Evolutionary conservation across 2,797 vertebrate species (phyloP).

Genomic region (Bufotes viridis): DNA sequence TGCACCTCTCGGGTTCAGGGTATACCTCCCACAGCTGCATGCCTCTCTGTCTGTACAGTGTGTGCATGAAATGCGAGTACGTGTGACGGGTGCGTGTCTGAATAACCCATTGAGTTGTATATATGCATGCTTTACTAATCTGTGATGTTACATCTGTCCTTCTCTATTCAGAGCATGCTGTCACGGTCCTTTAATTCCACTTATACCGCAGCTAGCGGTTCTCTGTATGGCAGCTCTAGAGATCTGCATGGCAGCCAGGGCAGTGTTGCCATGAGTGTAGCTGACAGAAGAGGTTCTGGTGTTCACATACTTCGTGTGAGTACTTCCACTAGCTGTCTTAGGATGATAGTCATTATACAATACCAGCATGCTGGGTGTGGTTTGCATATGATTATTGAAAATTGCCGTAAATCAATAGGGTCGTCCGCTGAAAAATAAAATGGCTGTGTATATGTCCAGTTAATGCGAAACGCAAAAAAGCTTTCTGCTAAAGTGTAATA

Average conservation of each 20-base stretch:
- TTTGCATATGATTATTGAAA: background rate
- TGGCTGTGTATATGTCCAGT: background rate
- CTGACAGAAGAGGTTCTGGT: slow-evolving; percentile 89
- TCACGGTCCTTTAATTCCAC: slow-evolving; percentile 97
- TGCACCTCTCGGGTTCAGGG: background rate
- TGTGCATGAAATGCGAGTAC: slow-evolving; percentile 72
- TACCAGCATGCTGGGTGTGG: background rate
- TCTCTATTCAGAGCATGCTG: slow-evolving; percentile 91
- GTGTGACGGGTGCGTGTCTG: slow-evolving; percentile 70
- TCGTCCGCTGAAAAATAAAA: background rate
- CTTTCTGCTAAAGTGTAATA: background rate
- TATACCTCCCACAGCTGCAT: slow-evolving; percentile 12
- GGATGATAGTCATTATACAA: slow-evolving; percentile 60
- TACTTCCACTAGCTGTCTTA: slow-evolving; percentile 71
- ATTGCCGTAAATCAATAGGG: background rate
- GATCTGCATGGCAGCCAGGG: slow-evolving; percentile 95
- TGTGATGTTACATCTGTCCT: slow-evolving; percentile 83
- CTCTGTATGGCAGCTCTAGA: slow-evolving; percentile 93
- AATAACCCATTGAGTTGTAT: slow-evolving; percentile 75
- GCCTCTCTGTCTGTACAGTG: slow-evolving; percentile 61
- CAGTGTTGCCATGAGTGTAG: slow-evolving; percentile 89
- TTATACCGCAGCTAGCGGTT: slow-evolving; percentile 88
- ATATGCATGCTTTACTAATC: slow-evolving; percentile 85
- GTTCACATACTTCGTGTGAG: slow-evolving; percentile 90
- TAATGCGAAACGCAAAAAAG: background rate